Percentiles rank a stretch among this genome's conserved stretches.
Conservation (phyloP, 2,113 vertebrate species). For the Lasiurus cinereus region DNA sequence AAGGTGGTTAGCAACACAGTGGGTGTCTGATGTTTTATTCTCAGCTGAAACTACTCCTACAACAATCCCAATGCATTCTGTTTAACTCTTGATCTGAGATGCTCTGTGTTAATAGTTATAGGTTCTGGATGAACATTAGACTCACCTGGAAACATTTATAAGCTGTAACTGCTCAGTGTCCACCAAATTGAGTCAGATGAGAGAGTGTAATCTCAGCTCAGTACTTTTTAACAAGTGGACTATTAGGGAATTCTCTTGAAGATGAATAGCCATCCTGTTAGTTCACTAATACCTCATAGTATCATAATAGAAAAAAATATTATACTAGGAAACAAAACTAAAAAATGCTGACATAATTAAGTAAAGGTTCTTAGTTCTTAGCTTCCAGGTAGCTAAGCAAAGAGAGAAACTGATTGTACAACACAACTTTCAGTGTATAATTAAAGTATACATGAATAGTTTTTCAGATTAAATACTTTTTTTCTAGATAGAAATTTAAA, state of each 20-base stretch:
- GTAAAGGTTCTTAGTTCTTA: not conserved
- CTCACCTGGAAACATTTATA: not conserved
- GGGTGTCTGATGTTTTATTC: constrained; percentile 1
- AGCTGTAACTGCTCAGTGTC: not conserved
- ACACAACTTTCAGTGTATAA: not conserved
- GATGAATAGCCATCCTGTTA: not conserved
- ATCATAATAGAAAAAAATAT: not conserved
- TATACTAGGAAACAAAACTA: not conserved
- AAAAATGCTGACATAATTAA: not conserved
- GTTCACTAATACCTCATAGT: not conserved
- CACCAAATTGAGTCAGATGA: not conserved
- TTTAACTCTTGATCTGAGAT: not conserved
- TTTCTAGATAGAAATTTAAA: not conserved
- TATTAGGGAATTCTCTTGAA: not conserved
- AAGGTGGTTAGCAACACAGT: constrained; percentile 35
- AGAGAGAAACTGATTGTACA: not conserved
- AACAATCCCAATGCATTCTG: not conserved
- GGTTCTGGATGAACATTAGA: not conserved
- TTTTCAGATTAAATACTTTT: constrained; percentile 36
- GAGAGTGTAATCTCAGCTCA: not conserved
- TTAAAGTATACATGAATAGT: not conserved
- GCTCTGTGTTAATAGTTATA: not conserved
- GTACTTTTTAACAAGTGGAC: not conserved
- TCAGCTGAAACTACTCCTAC: constrained; percentile 27
- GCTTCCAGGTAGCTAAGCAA: not conserved